Evolutionary conservation across 2,797 vertebrate genomes (phyloP).

Genomic region (Liasis olivaceus): DNA sequence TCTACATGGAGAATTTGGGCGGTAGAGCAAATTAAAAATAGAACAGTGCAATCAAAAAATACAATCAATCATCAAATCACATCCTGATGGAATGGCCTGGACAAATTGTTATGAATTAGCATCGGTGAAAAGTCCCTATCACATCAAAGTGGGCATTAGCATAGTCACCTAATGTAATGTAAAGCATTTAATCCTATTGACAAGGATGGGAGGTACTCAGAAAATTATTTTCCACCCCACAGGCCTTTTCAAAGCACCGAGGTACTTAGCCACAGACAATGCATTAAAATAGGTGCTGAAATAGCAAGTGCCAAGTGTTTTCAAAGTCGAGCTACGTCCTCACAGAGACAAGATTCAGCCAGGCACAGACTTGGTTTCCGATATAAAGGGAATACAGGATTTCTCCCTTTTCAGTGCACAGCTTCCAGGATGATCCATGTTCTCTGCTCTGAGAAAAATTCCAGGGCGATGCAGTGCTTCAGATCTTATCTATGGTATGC

Average conservation of each 20-base stretch:
- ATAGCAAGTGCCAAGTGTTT: background rate
- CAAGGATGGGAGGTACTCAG: too few species aligned
- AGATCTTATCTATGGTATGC: too few species aligned
- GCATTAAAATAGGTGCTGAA: slow-evolving; percentile 3
- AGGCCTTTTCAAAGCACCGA: background rate
- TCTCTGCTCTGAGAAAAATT: too few species aligned
- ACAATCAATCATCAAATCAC: background rate
- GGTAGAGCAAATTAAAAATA: background rate
- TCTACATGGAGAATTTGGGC: background rate
- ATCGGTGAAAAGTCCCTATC: too few species aligned
- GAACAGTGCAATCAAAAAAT: background rate
- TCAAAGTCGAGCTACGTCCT: background rate
- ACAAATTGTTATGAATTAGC: background rate
- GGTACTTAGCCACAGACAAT: background rate
- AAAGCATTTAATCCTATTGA: background rate
- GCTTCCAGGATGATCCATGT: too few species aligned
- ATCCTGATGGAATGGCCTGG: background rate
- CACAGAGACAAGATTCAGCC: too few species aligned
- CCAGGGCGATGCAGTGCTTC: too few species aligned
- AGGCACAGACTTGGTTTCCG: too few species aligned
- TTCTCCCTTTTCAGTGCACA: too few species aligned
- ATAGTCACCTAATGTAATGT: background rate
- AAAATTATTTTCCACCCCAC: background rate
- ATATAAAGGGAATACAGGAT: too few species aligned
- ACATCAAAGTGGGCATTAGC: background rate